Evolutionary conservation across 2,113 vertebrate species (phyloP), one percentile per base, ranked within the genome.

Genomic region (Ammodytes marinus): DNA sequence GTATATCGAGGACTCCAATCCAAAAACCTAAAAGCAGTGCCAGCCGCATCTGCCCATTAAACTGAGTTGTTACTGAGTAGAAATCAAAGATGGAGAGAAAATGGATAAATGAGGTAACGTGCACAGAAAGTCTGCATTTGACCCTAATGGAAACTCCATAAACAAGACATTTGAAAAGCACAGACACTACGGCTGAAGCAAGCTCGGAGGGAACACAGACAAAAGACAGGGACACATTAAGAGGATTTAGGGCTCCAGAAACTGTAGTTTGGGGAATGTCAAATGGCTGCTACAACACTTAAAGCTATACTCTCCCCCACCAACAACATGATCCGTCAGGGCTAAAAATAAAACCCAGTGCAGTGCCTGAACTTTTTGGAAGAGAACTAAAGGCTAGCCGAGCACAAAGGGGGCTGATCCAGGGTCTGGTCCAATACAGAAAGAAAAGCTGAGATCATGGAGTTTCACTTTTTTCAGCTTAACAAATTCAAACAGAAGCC

Each of bases 301-400:
- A 53, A 60, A 85, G 77, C 45, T 69, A 71, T 27, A 54, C 70
- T 74, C 39, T 43, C 49, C 27, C 27, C 27, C 2, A 27, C 27
- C 17, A 67, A 57, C 35, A 47, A 79, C 52, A 85, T 35, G 46
- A 60, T 61, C 15, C 8, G 2, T 61, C 15, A 6, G 2, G 37
- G 65, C 85, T 87, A 80, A 83, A 82, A 84, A 86, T 82, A 87
- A 27, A 88, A 67, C 35, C 35, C 69, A 77, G 69, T 12, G 11
- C 37, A 53, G 71, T 15, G 39, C 71, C 69, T 40, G 70, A 66
- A 67, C 27, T 27, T 27, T 73, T 79, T 87, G 77, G 67, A 61
- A 59, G 78, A 64, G 67, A 87, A 83, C 66, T 45, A 79, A 78
- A 9, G 27, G 68, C 27, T 27, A 66, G 55, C 3, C 0, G 3